Evolutionary conservation across 64 coral and sea anemone species (phyloP).

Genomic region (Actinia tenebrosa): DNA sequence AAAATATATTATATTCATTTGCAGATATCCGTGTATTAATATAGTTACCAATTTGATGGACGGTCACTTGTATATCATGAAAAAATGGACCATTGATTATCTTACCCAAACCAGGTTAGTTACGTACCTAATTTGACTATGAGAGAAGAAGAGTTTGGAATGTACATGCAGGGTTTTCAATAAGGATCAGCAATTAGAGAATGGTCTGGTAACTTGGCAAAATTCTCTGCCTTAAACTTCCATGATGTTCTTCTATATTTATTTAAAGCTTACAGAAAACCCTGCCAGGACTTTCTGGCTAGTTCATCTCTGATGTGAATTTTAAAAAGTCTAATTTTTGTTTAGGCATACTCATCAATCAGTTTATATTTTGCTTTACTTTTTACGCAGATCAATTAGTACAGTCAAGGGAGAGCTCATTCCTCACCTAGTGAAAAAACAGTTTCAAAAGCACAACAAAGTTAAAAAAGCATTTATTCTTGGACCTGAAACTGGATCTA

Average conservation of each 20-base stretch:
- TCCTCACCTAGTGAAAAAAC: slow-evolving; percentile 92
- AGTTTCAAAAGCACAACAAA: slow-evolving; percentile 78
- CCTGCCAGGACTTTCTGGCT: too few relatives aligned
- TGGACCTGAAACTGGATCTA: slow-evolving; percentile 43
- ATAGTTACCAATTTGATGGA: slow-evolving; percentile 89
- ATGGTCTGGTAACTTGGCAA: too few relatives aligned
- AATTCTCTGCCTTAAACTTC: too few relatives aligned
- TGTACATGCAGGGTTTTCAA: too few relatives aligned
- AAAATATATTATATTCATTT: not conserved
- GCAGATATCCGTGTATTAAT: slow-evolving; percentile 90
- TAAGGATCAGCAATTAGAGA: too few relatives aligned
- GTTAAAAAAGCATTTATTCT: slow-evolving; percentile 25
- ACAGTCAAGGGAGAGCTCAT: slow-evolving; percentile 93
- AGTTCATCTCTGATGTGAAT: too few relatives aligned
- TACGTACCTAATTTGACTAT: not conserved
- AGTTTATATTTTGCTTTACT: not conserved
- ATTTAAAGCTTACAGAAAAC: too few relatives aligned
- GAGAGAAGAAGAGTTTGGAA: too few relatives aligned
- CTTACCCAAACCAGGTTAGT: slow-evolving; percentile 73
- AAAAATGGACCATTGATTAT: slow-evolving; percentile 96
- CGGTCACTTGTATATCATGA: slow-evolving; percentile 91
- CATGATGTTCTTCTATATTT: too few relatives aligned
- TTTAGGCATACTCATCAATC: too few relatives aligned
- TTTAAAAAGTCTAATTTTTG: too few relatives aligned
- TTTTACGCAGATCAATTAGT: slow-evolving; percentile 60